Conservation (phyloP, 30 jellyfish, hydroid and myxozoan genomes). For the Aurelia coerulea region DNA sequence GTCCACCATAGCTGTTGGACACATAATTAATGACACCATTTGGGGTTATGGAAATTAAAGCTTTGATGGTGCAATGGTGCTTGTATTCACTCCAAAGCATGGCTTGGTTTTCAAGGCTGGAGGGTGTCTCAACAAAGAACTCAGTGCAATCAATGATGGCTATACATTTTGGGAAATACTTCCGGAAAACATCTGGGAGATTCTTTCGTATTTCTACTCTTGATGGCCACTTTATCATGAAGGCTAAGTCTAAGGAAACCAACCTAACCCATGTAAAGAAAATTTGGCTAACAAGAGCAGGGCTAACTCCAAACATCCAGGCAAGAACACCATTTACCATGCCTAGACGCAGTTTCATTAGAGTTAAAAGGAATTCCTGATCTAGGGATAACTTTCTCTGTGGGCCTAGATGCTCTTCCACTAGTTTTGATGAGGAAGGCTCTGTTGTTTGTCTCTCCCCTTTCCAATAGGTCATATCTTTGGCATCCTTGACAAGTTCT, state of each 20-base stretch:
- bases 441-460: too few species aligned
- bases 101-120: conserved; percentile 12
- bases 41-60: conserved; percentile 9
- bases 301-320: too few species aligned
- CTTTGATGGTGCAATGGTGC: neutral
- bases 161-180: conserved; percentile 7
- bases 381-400: too few species aligned
- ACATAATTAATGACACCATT: conserved; percentile 4
- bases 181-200: conserved; percentile 14
- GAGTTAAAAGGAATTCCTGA: too few species aligned
- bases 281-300: too few species aligned
- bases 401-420: neutral
- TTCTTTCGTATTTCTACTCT: conserved; percentile 1
- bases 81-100: neutral
- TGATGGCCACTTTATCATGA: conserved; percentile 19
- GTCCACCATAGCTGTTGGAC: conserved; percentile 29
- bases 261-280: neutral
- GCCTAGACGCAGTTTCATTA: neutral
- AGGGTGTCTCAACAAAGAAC: conserved; percentile 24
- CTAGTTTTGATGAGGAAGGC: too few species aligned
- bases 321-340: neutral
- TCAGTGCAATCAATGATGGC: conserved; percentile 42
- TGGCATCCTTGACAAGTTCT: too few species aligned
- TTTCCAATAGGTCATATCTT: too few species aligned
- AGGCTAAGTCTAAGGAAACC: neutral